A percentile compares a stretch with the other conserved stretches of the same genome.
These are phyloP conservation scores for Leucopsar rothschildi DNA, from an alignment of 2,113 vertebrate species.

Conservation along the genomic window DNA sequence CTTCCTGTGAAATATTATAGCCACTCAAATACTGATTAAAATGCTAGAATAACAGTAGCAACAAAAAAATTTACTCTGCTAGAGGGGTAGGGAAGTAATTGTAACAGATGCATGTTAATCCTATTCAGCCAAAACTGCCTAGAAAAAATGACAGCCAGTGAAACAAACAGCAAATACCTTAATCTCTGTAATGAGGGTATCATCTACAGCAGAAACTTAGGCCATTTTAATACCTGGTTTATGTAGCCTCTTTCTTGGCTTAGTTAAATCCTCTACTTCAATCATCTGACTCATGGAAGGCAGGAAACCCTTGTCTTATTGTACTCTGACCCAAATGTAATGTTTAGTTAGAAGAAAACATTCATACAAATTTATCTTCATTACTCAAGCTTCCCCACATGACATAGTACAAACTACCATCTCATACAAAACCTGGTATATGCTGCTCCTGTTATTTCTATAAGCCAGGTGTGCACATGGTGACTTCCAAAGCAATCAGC, in stretches of 20 bases:
- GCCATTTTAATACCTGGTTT: not conserved
- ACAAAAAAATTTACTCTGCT: not conserved
- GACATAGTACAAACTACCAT: not conserved
- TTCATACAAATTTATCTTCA: not conserved
- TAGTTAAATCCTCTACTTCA: not conserved
- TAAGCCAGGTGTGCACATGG: not conserved
- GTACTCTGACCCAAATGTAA: not conserved
- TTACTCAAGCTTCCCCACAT: not conserved
- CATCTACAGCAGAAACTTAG: not conserved
- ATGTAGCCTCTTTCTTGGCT: not conserved
- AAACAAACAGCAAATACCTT: not conserved
- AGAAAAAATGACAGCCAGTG: not conserved
- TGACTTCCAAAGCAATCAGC: not conserved
- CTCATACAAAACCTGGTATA: not conserved
- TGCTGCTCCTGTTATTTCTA: not conserved
- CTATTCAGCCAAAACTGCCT: not conserved
- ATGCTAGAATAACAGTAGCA: not conserved
- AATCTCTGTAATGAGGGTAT: not conserved
- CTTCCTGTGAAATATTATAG: not conserved
- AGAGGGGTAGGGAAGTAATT: not conserved
- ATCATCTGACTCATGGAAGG: not conserved
- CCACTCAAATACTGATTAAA: not conserved
- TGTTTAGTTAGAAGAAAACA: not conserved
- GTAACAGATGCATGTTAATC: not conserved
- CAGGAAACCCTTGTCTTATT: not conserved